These are phyloP conservation scores for Antedon bifida DNA, from an alignment of 35 echinoderm and acorn worm species.

Conservation along the genomic window DNA sequence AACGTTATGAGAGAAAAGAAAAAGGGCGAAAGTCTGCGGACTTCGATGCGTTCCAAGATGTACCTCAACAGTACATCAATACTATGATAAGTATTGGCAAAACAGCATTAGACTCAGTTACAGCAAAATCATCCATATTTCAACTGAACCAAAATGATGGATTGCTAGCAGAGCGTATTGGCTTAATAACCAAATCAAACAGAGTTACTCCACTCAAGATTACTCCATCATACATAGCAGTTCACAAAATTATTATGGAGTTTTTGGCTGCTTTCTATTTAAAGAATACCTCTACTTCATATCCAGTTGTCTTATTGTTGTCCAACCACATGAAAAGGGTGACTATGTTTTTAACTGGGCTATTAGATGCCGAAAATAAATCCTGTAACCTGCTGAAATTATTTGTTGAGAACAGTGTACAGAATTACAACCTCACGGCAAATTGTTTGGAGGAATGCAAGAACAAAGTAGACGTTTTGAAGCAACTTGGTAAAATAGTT, in stretches of 20 bases:
- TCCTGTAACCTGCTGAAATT: background rate
- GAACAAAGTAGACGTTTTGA: background rate
- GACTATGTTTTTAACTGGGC: background rate
- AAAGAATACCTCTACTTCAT: background rate
- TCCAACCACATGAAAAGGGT: background rate
- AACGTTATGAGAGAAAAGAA: background rate
- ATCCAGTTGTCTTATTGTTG: background rate
- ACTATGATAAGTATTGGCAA: background rate
- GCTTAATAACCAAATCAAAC: background rate
- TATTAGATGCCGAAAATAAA: background rate
- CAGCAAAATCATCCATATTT: background rate
- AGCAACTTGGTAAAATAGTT: background rate
- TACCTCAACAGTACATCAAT: background rate
- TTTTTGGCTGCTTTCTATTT: background rate
- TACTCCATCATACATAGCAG: background rate
- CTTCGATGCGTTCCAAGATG: background rate
- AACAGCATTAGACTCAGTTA: background rate
- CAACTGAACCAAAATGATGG: background rate
- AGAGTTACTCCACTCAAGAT: background rate
- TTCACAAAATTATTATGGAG: background rate
- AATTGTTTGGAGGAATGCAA: background rate
- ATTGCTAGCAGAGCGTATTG: background rate
- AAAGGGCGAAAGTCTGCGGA: background rate
- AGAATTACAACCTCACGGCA: background rate
- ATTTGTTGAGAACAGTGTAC: background rate